phyloP scores from a whole-genome alignment of 1,140 invertebrate genomes.

The Orchesella cincta region DNA sequence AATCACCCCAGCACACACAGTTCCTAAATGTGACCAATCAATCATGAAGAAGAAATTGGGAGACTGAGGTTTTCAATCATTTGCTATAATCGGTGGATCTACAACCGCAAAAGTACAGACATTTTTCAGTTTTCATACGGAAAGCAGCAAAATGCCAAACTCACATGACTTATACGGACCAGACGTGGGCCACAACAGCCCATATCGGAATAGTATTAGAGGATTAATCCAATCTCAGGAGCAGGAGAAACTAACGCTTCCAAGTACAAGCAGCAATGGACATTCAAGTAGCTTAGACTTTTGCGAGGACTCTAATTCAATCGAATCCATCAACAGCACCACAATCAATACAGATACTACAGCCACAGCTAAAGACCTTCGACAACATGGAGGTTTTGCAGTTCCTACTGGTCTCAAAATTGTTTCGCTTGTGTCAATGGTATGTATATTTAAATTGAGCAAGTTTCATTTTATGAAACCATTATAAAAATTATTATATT shows the following conservation, averaged over 20 bases:
- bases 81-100: not conserved
- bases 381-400: not conserved
- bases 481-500: not conserved
- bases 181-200: not conserved
- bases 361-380: not conserved
- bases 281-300: constrained; percentile 13
- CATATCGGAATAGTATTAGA: constrained; percentile 16
- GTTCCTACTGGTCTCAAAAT: constrained; percentile 41
- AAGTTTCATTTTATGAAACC: not conserved
- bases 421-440: constrained; percentile 40
- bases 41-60: not conserved
- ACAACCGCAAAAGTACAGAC: not conserved
- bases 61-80: not conserved
- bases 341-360: constrained; percentile 9
- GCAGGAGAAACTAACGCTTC: constrained; percentile 3
- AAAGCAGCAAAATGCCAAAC: not conserved
- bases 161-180: not conserved
- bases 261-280: not conserved
- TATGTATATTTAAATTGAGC: constrained; percentile 1
- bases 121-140: not conserved
- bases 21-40: not conserved
- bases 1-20: no score
- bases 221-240: constrained; percentile 16
- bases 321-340: constrained; percentile 16
- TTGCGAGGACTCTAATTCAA: constrained; percentile 17